Conservation (phyloP, 2,113 vertebrate genomes). For the Phocoena phocoena region DNA sequence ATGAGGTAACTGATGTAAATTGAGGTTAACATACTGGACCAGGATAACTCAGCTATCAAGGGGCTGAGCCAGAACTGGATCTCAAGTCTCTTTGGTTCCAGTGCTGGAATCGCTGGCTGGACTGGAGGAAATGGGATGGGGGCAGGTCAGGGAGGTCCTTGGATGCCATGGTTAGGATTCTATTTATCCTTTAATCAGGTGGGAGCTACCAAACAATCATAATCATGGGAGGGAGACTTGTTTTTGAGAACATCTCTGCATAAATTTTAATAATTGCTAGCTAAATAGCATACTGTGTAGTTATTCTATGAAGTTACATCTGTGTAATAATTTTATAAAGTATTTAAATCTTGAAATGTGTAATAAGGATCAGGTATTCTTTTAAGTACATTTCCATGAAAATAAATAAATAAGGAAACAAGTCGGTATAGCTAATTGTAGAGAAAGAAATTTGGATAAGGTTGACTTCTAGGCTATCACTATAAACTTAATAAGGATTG, state of each 20-base stretch:
- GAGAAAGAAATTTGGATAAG: not conserved
- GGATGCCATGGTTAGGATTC: not conserved
- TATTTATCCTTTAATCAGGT: too few relatives aligned
- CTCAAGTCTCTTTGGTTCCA: not conserved
- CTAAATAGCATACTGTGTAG: not conserved
- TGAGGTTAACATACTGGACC: not conserved
- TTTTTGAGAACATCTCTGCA: not conserved
- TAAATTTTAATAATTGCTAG: not conserved
- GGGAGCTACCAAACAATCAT: not conserved
- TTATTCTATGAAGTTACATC: not conserved
- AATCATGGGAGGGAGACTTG: not conserved
- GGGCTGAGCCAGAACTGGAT: not conserved
- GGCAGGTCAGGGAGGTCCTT: not conserved
- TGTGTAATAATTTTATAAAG: not conserved
- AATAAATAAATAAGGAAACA: not conserved
- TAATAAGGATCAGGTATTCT: not conserved
- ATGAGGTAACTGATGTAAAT: not conserved
- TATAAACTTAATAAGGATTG: not conserved
- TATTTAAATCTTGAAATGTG: not conserved
- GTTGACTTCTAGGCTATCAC: not conserved
- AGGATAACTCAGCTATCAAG: not conserved
- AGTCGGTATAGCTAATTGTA: not conserved
- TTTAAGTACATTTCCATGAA: not conserved
- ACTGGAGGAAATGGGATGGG: not conserved
- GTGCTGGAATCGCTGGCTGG: not conserved